Base-by-base conservation (phyloP, 2,113 vertebrate genomes). In the Petrocephalus microphthalmus region DNA sequence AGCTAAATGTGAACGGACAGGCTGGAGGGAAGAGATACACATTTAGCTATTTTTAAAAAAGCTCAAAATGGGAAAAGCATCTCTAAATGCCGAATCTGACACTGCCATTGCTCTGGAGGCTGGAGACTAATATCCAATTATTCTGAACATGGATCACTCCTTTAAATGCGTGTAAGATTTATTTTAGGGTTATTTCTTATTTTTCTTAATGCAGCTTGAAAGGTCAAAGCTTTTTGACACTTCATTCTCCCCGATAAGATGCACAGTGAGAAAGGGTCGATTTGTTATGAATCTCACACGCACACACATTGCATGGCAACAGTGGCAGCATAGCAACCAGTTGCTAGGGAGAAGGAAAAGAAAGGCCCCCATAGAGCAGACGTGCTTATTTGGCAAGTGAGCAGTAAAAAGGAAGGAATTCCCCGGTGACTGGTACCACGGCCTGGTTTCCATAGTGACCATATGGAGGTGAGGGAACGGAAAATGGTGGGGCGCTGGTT, bases 301-400 rank as follows among this genome's bases (percentile, higher is more conserved):
- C 42, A 42, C 85, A 57, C 89, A 52, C 85, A 57, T 88, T 52
- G 60, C 71, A 91, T 90, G 88, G 90, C 89, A 95, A 94, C 90
- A 91, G 92, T 90, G 3, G 91, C 93, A 93, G 93, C 94, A 93
- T 54, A 93, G 95, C 93, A 95, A 89, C 42, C 86, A 91, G 96
- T 97, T 96, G 95, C 96, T 93, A 96, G 92, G 96, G 93, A 95
- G 96, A 96, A 90, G 93, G 91, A 37, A 86, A 42, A 86, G 93
- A 94, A 88, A 93, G 85, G 92, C 94, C 94, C 91, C 88, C 85
- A 91, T 93, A 94, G 95, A 93, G 95, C 91, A 87, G 89, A 94
- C 94, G 92, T 86, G 93, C 93, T 95, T 92, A 92, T 94, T 96
- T 95, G 93, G 89, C 94, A 95, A 95, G 94, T 93, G 94, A 96